Percentiles rank a stretch among this genome's conserved stretches.
These are phyloP conservation scores for Melanerpes aurifrons DNA, from an alignment of 2,113 vertebrate genomes.

Conservation along the genomic window DNA sequence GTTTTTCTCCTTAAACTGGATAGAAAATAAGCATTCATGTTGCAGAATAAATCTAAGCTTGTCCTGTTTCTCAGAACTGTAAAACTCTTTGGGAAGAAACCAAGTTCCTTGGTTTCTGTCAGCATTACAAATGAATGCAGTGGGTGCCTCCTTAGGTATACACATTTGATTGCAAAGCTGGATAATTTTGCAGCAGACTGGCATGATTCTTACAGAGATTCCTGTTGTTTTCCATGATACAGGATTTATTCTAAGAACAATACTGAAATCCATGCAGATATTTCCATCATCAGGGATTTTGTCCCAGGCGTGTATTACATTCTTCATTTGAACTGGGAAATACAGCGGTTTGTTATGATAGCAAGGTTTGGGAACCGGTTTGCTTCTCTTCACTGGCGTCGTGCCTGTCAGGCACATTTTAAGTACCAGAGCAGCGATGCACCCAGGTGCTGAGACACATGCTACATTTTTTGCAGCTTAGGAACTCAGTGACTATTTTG, in stretches of 20 bases:
- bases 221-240: neutral
- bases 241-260: neutral
- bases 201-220: neutral
- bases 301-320: neutral
- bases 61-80: neutral
- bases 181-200: neutral
- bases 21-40: neutral
- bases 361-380: neutral
- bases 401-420: neutral
- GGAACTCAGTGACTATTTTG: neutral
- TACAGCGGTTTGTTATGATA: neutral
- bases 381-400: neutral
- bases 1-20: neutral
- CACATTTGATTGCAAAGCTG: neutral
- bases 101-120: neutral
- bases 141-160: neutral
- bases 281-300: neutral
- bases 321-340: neutral
- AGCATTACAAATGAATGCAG: neutral
- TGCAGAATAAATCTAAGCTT: neutral
- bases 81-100: neutral
- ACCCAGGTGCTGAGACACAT: neutral
- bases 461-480: neutral
- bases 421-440: neutral
- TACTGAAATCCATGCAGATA: neutral